Evolutionary conservation across 2,113 vertebrate genomes (phyloP).

Genomic region (Oreocharis arfaki): DNA sequence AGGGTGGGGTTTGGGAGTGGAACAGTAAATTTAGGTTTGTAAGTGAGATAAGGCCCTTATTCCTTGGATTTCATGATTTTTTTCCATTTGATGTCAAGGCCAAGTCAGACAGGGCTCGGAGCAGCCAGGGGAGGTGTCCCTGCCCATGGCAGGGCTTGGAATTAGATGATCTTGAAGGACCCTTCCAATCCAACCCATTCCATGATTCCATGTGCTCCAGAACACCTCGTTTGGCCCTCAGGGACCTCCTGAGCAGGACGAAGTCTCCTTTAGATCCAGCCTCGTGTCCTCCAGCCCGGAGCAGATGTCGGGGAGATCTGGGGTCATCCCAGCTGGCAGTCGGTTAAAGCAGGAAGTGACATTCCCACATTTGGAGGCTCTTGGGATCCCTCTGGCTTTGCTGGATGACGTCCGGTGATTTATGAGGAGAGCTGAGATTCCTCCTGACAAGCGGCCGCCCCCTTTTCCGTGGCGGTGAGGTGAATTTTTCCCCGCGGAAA

Average conservation of each 20-base stretch:
- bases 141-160: neutral
- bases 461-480: neutral
- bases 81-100: neutral
- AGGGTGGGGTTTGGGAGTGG: neutral
- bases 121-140: neutral
- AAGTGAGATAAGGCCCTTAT: neutral
- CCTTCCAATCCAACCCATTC: neutral
- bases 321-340: neutral
- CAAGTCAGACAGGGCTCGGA: neutral
- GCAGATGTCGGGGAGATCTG: neutral
- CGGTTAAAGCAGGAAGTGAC: neutral
- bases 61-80: neutral
- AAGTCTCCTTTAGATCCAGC: neutral
- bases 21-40: neutral
- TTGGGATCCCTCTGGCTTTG: neutral
- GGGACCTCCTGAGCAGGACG: neutral
- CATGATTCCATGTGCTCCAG: neutral
- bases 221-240: neutral
- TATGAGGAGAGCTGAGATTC: neutral
- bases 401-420: neutral
- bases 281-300: neutral
- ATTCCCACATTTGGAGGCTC: neutral
- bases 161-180: neutral
- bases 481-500: neutral
- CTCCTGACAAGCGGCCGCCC: neutral